Conservation (phyloP, 2,113 vertebrate genomes). For the Peromyscus maniculatus region DNA sequence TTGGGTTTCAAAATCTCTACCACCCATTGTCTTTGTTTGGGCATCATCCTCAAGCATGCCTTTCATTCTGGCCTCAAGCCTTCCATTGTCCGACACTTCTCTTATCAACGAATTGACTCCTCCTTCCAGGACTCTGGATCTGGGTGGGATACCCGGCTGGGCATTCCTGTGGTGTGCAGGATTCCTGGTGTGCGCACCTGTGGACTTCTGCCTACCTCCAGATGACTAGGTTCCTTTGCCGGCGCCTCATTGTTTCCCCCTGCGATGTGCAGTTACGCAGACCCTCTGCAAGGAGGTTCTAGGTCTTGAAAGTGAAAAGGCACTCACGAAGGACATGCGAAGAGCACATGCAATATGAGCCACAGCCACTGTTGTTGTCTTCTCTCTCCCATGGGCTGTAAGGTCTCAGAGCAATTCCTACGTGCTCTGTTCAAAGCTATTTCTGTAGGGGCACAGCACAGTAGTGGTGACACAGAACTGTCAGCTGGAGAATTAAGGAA, state of each 20-base stretch:
- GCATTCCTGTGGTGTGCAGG: background rate
- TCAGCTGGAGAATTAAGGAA: background rate
- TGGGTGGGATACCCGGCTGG: too few species aligned
- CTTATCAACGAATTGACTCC: background rate
- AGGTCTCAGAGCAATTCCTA: background rate
- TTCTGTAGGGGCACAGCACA: background rate
- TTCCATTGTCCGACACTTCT: background rate
- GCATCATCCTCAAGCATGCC: background rate
- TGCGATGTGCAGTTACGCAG: too few species aligned
- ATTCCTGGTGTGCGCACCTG: background rate
- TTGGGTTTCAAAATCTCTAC: background rate
- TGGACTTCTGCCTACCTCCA: background rate
- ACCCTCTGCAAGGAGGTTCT: background rate
- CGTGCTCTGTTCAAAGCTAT: background rate
- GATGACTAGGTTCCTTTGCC: background rate
- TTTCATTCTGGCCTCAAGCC: background rate
- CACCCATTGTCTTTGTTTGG: background rate
- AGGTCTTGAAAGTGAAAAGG: background rate
- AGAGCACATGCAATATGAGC: background rate
- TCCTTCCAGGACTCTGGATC: background rate
- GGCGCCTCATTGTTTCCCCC: background rate
- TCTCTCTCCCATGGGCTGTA: background rate
- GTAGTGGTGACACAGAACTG: background rate
- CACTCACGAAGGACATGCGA: background rate
- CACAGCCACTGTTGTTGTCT: accelerated